A percentile compares a stretch with the other conserved stretches of the same genome.
Conservation (phyloP, 2,888 invertebrate species). For the Zygogramma bicolorata region DNA sequence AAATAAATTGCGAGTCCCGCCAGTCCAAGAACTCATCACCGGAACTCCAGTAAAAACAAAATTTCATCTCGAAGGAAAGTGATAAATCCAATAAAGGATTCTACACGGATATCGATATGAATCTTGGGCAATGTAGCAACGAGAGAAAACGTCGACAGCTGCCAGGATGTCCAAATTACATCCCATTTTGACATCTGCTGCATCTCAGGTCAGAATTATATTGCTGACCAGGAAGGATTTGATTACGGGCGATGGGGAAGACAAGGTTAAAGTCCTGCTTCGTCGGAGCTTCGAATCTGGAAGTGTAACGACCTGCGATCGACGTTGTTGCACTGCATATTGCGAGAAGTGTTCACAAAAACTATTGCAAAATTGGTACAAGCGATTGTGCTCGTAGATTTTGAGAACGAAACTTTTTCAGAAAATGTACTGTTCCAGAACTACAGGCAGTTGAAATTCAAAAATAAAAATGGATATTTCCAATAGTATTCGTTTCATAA, state of each 20-base stretch:
- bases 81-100: slow-evolving; percentile 17
- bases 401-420: too few relatives aligned
- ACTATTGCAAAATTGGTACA: too few relatives aligned
- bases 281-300: background rate
- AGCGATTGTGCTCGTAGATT: too few relatives aligned
- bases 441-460: too few relatives aligned
- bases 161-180: background rate
- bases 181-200: slow-evolving; percentile 5
- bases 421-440: too few relatives aligned
- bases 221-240: background rate
- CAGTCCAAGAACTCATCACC: background rate
- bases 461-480: too few relatives aligned
- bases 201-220: background rate
- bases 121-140: slow-evolving; percentile 8
- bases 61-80: slow-evolving; percentile 15
- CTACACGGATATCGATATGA: slow-evolving; percentile 9
- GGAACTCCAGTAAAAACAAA: slow-evolving; percentile 11
- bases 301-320: background rate
- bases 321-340: too few relatives aligned
- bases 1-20: background rate
- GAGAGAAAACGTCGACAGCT: slow-evolving; percentile 7
- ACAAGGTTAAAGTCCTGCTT: background rate
- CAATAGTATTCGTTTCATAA: too few relatives aligned
- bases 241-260: background rate
- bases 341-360: too few relatives aligned